phyloP scores from a whole-genome alignment of 2,888 invertebrate species.

The Venusia cambrica region DNA sequence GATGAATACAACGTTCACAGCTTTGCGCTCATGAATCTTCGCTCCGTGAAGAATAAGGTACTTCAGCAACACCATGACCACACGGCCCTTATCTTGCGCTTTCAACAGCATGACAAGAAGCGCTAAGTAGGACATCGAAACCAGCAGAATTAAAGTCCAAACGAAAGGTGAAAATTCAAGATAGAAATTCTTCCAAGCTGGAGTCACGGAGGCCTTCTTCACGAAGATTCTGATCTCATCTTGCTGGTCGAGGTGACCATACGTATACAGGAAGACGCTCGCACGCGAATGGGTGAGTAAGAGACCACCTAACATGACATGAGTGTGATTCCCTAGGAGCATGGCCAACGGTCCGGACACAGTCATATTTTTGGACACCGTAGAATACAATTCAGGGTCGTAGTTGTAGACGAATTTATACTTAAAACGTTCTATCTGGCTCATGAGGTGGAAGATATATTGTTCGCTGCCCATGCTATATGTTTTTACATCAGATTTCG shows the following conservation, averaged over 20 bases:
- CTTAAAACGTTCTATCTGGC: conserved; percentile 42
- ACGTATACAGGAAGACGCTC: conserved; percentile 38
- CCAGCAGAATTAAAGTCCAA: conserved; percentile 40
- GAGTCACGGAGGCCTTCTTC: conserved; percentile 34
- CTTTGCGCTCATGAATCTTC: conserved; percentile 28
- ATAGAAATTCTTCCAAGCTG: conserved; percentile 42
- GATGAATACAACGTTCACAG: conserved; percentile 35
- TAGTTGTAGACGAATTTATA: conserved; percentile 39
- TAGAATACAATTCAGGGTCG: conserved; percentile 35
- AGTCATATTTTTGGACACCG: conserved; percentile 34
- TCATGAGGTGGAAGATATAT: conserved; percentile 40
- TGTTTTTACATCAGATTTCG: conserved; percentile 4
- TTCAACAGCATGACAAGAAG: conserved; percentile 31
- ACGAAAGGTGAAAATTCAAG: conserved; percentile 41
- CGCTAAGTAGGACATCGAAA: conserved; percentile 33
- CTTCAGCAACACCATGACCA: conserved; percentile 41
- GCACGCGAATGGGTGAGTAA: conserved; percentile 34
- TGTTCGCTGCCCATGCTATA: conserved; percentile 37
- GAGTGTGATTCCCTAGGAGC: conserved; percentile 33
- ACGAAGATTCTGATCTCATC: conserved; percentile 48
- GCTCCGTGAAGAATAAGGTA: conserved; percentile 39
- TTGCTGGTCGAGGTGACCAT: conserved; percentile 37
- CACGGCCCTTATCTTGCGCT: conserved; percentile 32
- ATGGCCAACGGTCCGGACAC: conserved; percentile 37
- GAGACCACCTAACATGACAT: conserved; percentile 38